A percentile compares a stretch with the other conserved stretches of the same genome.
phyloP scores from a whole-genome alignment of 2,113 vertebrate species.

The Lutjanus erythropterus region DNA sequence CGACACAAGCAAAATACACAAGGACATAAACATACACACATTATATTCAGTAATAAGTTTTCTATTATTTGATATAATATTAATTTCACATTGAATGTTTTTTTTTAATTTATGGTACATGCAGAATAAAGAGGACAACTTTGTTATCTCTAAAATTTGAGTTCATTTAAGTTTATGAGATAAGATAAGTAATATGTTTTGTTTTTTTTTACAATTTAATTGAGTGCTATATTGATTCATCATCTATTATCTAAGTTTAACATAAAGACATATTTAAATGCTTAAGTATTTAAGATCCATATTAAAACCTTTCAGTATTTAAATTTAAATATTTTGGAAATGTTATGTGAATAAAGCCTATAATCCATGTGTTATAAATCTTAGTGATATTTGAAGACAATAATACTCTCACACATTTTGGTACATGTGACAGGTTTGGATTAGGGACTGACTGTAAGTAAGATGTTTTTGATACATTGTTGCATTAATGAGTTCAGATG shows the following conservation, averaged over 20 bases:
- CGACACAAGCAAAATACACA: slow-evolving; percentile 1
- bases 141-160: neutral
- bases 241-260: neutral
- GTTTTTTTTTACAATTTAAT: neutral
- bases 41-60: neutral
- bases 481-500: slow-evolving; percentile 48
- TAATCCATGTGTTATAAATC: neutral
- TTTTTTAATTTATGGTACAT: neutral
- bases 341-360: neutral
- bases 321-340: neutral
- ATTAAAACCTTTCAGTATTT: neutral
- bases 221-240: neutral
- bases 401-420: slow-evolving; percentile 14
- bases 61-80: too few relatives aligned
- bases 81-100: too few relatives aligned
- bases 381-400: neutral
- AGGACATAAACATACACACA: slow-evolving; percentile 19
- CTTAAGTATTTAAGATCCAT: neutral
- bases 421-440: neutral
- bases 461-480: neutral
- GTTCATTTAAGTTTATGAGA: neutral
- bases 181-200: too few relatives aligned
- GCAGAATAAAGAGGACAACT: neutral
- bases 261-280: neutral
- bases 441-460: neutral